Percentiles rank a stretch among this genome's conserved stretches.
Conservation (phyloP, 2,797 vertebrate species). For the Paratrypauchen microcephalus region DNA sequence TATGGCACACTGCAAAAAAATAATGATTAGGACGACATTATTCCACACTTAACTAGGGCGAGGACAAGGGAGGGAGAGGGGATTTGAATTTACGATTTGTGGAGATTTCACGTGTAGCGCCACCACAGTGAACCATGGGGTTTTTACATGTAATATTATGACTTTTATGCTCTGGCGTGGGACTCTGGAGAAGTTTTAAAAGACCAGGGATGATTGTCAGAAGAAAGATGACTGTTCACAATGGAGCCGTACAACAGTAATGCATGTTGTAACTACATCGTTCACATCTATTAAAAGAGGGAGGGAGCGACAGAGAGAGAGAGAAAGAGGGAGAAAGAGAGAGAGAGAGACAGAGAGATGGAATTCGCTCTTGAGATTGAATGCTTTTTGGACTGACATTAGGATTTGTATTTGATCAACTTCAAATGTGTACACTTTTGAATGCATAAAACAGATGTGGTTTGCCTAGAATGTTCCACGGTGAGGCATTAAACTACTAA, state of each 20-base stretch:
- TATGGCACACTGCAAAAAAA: slow-evolving; percentile 82
- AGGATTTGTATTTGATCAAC: background rate
- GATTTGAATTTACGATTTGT: slow-evolving; percentile 70
- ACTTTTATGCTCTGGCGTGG: slow-evolving; percentile 56
- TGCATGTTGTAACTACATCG: slow-evolving; percentile 16
- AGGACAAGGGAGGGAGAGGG: slow-evolving; percentile 19
- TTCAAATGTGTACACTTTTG: background rate
- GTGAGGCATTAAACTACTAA: background rate
- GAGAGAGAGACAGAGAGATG: slow-evolving; percentile 12
- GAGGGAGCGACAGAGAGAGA: slow-evolving; percentile 20
- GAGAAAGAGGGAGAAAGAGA: slow-evolving; percentile 17
- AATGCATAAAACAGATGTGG: background rate
- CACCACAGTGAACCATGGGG: slow-evolving; percentile 37
- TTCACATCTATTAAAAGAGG: slow-evolving; percentile 36
- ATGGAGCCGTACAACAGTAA: slow-evolving; percentile 24
- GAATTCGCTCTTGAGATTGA: background rate
- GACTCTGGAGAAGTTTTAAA: slow-evolving; percentile 52
- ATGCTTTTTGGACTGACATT: background rate
- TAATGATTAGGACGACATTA: slow-evolving; percentile 89
- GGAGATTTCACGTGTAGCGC: slow-evolving; percentile 54
- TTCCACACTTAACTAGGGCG: slow-evolving; percentile 80
- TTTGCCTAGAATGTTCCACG: background rate
- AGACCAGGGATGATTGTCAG: slow-evolving; percentile 48
- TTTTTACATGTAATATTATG: slow-evolving; percentile 58
- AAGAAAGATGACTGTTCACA: slow-evolving; percentile 34